Conservation (phyloP, 2,113 vertebrate genomes). For the Ceratotherium simum region DNA sequence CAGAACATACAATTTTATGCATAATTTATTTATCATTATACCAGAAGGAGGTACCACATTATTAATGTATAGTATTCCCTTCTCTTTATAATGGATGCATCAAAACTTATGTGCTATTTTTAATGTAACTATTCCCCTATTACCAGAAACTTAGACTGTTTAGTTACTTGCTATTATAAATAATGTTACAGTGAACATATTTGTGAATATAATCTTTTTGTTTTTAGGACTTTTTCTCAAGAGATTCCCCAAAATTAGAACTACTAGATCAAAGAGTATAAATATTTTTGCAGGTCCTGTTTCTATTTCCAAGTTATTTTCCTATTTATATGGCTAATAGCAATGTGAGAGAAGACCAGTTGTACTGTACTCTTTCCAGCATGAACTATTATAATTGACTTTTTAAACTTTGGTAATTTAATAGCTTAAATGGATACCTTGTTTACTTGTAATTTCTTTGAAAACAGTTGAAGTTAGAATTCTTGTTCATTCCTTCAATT, state of each 20-base stretch:
- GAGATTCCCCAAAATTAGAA: not conserved
- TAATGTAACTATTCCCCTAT: not conserved
- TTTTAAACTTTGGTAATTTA: not conserved
- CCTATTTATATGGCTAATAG: not conserved
- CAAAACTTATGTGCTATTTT: not conserved
- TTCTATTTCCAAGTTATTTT: not conserved
- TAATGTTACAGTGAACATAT: not conserved
- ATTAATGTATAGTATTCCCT: not conserved
- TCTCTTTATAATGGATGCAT: not conserved
- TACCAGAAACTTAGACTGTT: not conserved
- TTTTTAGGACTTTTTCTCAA: not conserved
- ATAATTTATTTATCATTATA: not conserved
- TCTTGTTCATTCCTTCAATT: not conserved
- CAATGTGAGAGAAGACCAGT: not conserved
- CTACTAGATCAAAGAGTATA: not conserved
- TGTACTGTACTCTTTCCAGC: not conserved
- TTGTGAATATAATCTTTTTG: not conserved
- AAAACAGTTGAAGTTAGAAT: not conserved
- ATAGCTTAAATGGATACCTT: not conserved
- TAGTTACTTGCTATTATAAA: not conserved
- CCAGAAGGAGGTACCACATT: not conserved
- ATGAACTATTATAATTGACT: not conserved
- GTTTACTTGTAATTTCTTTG: conserved; percentile 27
- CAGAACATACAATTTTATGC: not conserved
- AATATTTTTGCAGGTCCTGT: not conserved